Evolutionary conservation across 2,113 vertebrate genomes (phyloP).

Genomic region (Heterotilapia buettikoferi): DNA sequence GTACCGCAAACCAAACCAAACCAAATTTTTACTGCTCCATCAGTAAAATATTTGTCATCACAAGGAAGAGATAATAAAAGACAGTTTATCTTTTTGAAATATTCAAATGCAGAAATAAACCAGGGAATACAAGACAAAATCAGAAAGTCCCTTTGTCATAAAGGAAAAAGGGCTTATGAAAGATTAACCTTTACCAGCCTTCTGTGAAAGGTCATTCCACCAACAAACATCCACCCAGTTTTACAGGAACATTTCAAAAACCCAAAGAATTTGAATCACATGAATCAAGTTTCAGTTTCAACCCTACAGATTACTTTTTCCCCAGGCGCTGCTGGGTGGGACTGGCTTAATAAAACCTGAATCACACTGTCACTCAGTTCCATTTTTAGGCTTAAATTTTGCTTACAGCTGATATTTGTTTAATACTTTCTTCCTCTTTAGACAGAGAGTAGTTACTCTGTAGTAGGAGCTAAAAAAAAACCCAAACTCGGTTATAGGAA

Average conservation of each 20-base stretch:
- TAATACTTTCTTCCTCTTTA: neutral
- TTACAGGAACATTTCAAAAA: neutral
- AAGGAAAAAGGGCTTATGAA: neutral
- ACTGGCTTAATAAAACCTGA: neutral
- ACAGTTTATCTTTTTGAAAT: neutral
- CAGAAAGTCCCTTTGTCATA: neutral
- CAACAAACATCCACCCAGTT: neutral
- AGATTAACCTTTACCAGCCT: neutral
- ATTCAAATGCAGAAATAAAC: neutral
- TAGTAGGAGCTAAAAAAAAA: fast-evolving
- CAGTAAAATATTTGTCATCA: neutral
- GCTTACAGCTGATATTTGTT: neutral
- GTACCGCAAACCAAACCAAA: neutral
- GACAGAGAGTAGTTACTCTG: neutral
- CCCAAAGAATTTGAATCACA: neutral
- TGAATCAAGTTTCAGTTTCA: neutral
- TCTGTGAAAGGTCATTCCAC: neutral
- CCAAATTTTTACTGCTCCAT: neutral
- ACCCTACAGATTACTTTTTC: fast-evolving
- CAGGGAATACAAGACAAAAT: neutral
- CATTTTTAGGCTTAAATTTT: neutral
- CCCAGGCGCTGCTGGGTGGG: neutral
- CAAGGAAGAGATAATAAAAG: neutral
- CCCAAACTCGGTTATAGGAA: fast-evolving
- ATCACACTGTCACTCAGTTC: fast-evolving